Conservation (phyloP, 2,797 vertebrate genomes). For the Artibeus jamaicensis region DNA sequence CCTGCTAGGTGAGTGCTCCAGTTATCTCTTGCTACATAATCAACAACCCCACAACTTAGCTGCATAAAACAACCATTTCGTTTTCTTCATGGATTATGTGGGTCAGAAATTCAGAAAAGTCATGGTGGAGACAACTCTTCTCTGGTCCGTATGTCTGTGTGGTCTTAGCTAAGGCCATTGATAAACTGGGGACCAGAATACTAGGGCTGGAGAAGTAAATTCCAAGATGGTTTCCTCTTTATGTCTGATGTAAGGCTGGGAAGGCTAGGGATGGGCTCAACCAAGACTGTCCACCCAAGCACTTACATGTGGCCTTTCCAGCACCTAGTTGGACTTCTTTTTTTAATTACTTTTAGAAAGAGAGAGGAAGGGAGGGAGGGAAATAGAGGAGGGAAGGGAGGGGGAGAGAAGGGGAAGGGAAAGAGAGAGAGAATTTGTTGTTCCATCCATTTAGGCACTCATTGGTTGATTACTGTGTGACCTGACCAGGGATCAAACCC, state of each 20-base stretch:
- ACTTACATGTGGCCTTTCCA: neutral
- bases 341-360: too few relatives aligned
- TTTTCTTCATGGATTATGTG: neutral
- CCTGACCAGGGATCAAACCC: neutral
- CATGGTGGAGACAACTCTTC: neutral
- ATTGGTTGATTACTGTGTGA: neutral
- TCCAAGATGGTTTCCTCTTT: neutral
- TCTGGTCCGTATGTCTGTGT: neutral
- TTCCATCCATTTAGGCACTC: neutral
- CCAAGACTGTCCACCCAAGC: neutral
- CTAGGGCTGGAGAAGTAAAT: neutral
- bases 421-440: neutral
- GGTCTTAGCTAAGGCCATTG: neutral
- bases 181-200: neutral
- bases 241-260: neutral
- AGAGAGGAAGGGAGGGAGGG: too few relatives aligned
- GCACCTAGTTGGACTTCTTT: neutral
- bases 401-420: too few relatives aligned
- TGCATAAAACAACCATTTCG: constrained; percentile 5
- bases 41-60: neutral
- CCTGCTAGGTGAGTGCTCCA: neutral
- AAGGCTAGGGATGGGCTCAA: neutral
- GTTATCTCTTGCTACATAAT: neutral
- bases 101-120: neutral
- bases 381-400: too few relatives aligned